Conservation (phyloP, 2,888 invertebrate genomes). For the Germaria angustata region DNA sequence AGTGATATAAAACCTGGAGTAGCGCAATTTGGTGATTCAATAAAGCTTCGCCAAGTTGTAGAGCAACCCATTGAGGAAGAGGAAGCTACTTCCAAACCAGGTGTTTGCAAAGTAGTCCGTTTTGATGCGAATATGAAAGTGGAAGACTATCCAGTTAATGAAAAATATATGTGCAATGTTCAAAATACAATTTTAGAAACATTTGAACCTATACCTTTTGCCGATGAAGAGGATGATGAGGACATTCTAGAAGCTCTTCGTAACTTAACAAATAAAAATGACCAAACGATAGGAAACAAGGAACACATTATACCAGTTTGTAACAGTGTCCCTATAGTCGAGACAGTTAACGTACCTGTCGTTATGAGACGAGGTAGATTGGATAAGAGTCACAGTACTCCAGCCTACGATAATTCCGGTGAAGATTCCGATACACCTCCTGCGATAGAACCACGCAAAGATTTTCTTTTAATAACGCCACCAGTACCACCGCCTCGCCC, state of each 20-base stretch:
- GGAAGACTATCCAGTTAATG: slow-evolving; percentile 77
- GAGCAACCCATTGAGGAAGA: slow-evolving; percentile 69
- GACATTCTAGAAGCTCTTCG: slow-evolving; percentile 71
- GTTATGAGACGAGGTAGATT: slow-evolving; percentile 82
- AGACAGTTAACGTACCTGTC: slow-evolving; percentile 76
- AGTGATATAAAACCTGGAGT: slow-evolving; percentile 69
- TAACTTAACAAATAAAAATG: slow-evolving; percentile 68
- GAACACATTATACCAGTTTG: slow-evolving; percentile 48
- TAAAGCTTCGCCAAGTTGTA: slow-evolving; percentile 71
- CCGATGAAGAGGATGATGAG: slow-evolving; percentile 76
- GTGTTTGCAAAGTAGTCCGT: slow-evolving; percentile 79
- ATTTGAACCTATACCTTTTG: slow-evolving; percentile 80
- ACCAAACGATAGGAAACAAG: slow-evolving; percentile 68
- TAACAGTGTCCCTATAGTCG: slow-evolving; percentile 68
- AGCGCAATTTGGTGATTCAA: slow-evolving; percentile 67
- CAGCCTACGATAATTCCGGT: slow-evolving; percentile 85
- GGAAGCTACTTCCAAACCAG: slow-evolving; percentile 74
- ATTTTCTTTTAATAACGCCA: slow-evolving; percentile 78
- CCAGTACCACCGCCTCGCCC: slow-evolving; percentile 80
- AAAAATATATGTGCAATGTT: slow-evolving; percentile 79
- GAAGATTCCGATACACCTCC: slow-evolving; percentile 80
- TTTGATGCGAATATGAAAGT: slow-evolving; percentile 79
- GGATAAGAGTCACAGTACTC: slow-evolving; percentile 91
- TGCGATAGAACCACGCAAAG: slow-evolving; percentile 79
- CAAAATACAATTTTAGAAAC: slow-evolving; percentile 80